A percentile compares a stretch with the other conserved stretches of the same genome.
Evolutionary conservation across 1,140 invertebrate genomes (phyloP).

Genomic region (Coelopa frigida): DNA sequence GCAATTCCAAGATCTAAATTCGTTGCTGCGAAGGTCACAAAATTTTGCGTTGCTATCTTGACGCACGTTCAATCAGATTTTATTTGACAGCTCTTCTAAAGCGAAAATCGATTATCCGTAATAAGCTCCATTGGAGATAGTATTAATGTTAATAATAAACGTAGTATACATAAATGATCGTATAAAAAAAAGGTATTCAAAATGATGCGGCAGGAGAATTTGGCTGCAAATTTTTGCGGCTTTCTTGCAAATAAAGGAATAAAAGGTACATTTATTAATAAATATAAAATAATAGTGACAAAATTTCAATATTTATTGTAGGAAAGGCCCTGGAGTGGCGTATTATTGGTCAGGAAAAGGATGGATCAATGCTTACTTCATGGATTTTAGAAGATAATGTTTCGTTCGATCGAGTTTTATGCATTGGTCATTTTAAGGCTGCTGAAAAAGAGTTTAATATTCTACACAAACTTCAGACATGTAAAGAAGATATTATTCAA

Average conservation of each 20-base stretch:
- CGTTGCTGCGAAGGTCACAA: too few relatives aligned
- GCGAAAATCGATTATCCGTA: too few relatives aligned
- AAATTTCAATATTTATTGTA: constrained; percentile 25
- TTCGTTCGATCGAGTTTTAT: constrained; percentile 33
- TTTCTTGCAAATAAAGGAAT: constrained; percentile 34
- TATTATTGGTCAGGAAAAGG: constrained; percentile 66
- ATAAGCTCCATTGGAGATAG: too few relatives aligned
- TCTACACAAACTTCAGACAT: constrained; percentile 55
- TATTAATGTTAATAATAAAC: too few relatives aligned
- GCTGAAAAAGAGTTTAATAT: constrained; percentile 52
- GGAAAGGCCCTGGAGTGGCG: constrained; percentile 63
- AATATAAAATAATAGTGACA: not conserved
- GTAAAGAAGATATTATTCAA: constrained; percentile 63
- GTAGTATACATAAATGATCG: too few relatives aligned
- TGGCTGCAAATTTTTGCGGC: constrained; percentile 43
- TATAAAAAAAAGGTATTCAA: too few relatives aligned
- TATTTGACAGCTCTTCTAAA: too few relatives aligned
- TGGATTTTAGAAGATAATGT: constrained; percentile 54
- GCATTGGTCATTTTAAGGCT: constrained; percentile 42
- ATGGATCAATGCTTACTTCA: constrained; percentile 60
- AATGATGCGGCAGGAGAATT: constrained; percentile 42
- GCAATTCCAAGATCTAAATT: too few relatives aligned
- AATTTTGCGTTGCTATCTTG: too few relatives aligned
- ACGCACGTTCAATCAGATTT: too few relatives aligned
- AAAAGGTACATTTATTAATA: constrained; percentile 22